Percentiles rank a stretch among this genome's conserved stretches.
Conservation (phyloP, 30 jellyfish, hydroid and myxozoan genomes). For the Kudoa iwatai region DNA sequence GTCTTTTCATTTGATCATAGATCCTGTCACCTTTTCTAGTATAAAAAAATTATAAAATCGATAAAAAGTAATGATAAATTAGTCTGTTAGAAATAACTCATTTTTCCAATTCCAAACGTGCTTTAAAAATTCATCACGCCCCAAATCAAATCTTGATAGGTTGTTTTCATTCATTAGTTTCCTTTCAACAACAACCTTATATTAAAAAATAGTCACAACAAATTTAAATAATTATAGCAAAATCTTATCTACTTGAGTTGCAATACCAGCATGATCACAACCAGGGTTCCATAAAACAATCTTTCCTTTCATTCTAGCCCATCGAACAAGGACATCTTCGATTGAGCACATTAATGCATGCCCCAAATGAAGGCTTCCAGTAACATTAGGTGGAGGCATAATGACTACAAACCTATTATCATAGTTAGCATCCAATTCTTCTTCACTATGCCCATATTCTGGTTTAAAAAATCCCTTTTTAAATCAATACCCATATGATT, state of each 20-base stretch:
- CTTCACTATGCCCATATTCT: conserved; percentile 34
- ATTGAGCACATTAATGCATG: conserved; percentile 67
- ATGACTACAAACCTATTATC: conserved; percentile 33
- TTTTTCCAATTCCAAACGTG: conserved; percentile 94
- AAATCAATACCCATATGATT: not conserved
- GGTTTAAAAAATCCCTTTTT: conserved; percentile 68
- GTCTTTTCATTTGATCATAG: conserved; percentile 41
- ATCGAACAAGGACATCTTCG: conserved; percentile 53
- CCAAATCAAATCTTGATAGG: conserved; percentile 44
- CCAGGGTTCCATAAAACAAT: conserved; percentile 82
- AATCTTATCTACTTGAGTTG: conserved; percentile 22
- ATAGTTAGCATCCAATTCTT: conserved; percentile 12
- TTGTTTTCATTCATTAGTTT: conserved; percentile 37
- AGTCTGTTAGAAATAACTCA: conserved; percentile 5
- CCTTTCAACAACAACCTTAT: conserved; percentile 93
- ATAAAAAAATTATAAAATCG: not conserved
- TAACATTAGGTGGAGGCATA: conserved; percentile 92
- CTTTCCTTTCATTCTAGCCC: conserved; percentile 89
- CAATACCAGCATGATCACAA: conserved; percentile 96
- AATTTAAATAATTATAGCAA: not conserved
- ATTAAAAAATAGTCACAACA: not conserved
- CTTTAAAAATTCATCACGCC: conserved; percentile 64
- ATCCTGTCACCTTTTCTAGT: conserved; percentile 35
- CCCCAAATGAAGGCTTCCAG: conserved; percentile 80
- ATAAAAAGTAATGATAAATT: not conserved